Percentiles rank a stretch among this genome's conserved stretches.
Conservation (phyloP, 2,888 invertebrate species). For the Apodemia mormo region DNA sequence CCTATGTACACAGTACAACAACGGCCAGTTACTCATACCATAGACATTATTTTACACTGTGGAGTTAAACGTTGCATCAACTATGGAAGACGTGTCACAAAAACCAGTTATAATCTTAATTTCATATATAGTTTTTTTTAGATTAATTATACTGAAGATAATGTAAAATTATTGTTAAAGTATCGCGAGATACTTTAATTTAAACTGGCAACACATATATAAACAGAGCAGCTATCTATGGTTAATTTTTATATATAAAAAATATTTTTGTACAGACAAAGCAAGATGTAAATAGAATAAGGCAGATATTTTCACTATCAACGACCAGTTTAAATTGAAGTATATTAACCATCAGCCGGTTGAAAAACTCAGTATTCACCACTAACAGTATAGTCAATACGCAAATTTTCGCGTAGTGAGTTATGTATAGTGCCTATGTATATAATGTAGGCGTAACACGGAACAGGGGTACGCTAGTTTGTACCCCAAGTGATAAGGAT, state of each 20-base stretch:
- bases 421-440: constrained; percentile 14
- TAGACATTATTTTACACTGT: constrained; percentile 20
- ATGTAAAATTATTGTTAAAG: neutral
- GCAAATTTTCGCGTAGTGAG: neutral
- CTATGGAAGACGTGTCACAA: constrained; percentile 6
- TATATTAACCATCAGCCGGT: neutral
- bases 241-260: constrained; percentile 13
- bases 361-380: constrained; percentile 7
- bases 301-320: neutral
- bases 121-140: constrained; percentile 10
- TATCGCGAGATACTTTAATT: constrained; percentile 1
- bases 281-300: constrained; percentile 6
- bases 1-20: constrained; percentile 26
- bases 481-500: constrained; percentile 7
- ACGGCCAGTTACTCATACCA: constrained; percentile 41
- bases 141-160: constrained; percentile 14
- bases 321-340: constrained; percentile 16
- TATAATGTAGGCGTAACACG: neutral
- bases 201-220: constrained; percentile 16
- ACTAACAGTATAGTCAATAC: constrained; percentile 1
- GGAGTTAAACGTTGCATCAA: constrained; percentile 1
- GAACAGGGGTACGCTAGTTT: neutral
- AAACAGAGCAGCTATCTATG: constrained; percentile 15
- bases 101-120: constrained; percentile 13
- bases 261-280: constrained; percentile 16